Percentiles rank a stretch among this genome's conserved stretches.
phyloP scores from a whole-genome alignment of 1,140 invertebrate genomes.

The Leptopilina clavipes region DNA sequence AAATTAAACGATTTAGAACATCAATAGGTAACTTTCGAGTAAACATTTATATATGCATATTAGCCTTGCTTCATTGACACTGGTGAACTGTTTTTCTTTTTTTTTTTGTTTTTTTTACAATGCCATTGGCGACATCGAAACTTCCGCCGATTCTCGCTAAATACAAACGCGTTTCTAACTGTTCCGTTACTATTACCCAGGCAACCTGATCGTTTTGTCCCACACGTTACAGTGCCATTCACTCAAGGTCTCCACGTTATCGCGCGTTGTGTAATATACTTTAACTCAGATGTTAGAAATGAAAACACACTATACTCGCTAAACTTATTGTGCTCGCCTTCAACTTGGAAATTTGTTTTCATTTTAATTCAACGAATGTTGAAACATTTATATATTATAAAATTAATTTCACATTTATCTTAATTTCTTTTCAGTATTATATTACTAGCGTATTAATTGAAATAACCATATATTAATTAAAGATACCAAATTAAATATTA shows the following conservation, averaged over 20 bases:
- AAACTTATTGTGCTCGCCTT: slow-evolving; percentile 48
- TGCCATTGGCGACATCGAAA: slow-evolving; percentile 18
- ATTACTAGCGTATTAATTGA: too few relatives aligned
- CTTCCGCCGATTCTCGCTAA: slow-evolving; percentile 18
- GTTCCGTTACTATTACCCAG: slow-evolving; percentile 12
- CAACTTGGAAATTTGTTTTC: neutral
- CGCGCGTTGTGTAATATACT: slow-evolving; percentile 51
- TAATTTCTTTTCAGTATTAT: too few relatives aligned
- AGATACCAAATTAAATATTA: too few relatives aligned
- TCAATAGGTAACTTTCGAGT: neutral
- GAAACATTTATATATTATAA: too few relatives aligned
- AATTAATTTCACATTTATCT: too few relatives aligned
- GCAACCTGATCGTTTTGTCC: slow-evolving; percentile 4
- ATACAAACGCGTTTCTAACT: slow-evolving; percentile 19
- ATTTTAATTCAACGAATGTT: neutral
- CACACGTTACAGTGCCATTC: slow-evolving; percentile 35
- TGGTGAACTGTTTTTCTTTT: slow-evolving; percentile 1
- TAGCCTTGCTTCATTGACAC: slow-evolving; percentile 11
- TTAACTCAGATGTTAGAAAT: slow-evolving; percentile 9
- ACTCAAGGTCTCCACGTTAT: slow-evolving; percentile 53
- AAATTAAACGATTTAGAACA: neutral
- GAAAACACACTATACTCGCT: slow-evolving; percentile 43
- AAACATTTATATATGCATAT: neutral
- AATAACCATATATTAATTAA: too few relatives aligned
- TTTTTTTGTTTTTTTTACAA: neutral